These are phyloP conservation scores for Spea multiplicata DNA, from an alignment of 2,113 vertebrate genomes.

Conservation along the genomic window DNA sequence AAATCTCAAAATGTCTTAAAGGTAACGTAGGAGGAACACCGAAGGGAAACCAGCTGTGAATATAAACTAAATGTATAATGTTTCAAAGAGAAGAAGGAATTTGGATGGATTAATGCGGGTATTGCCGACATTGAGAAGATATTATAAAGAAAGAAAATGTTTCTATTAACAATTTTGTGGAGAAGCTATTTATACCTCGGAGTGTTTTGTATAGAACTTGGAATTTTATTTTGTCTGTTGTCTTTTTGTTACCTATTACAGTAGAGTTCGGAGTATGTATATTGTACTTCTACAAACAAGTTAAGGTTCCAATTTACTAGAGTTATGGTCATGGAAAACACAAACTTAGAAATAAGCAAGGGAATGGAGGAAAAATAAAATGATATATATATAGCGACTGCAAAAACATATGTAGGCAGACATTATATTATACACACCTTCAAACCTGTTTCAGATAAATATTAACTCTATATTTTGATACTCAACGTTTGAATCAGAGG, in stretches of 20 bases:
- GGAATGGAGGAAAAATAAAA: too few relatives aligned
- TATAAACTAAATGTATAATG: slow-evolving; percentile 29
- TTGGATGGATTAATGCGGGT: slow-evolving; percentile 17
- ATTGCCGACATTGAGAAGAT: slow-evolving; percentile 3
- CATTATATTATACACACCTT: too few relatives aligned
- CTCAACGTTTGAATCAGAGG: too few relatives aligned
- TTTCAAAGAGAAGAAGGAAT: slow-evolving; percentile 41
- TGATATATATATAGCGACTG: too few relatives aligned
- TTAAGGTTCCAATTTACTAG: background rate
- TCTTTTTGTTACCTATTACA: background rate
- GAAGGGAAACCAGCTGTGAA: slow-evolving; percentile 35
- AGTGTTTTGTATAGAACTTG: too few relatives aligned
- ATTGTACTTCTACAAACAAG: slow-evolving; percentile 25
- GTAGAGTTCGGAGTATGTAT: slow-evolving; percentile 3
- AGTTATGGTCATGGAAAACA: slow-evolving; percentile 19
- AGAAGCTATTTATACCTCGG: too few relatives aligned
- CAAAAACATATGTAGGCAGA: too few relatives aligned
- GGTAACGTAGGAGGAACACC: slow-evolving; percentile 38
- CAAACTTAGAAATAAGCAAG: background rate
- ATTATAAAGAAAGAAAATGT: background rate
- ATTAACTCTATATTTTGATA: too few relatives aligned
- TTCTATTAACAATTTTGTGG: background rate
- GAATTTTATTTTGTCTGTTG: background rate
- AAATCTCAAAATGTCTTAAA: slow-evolving; percentile 41
- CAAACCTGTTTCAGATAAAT: too few relatives aligned